A percentile compares a stretch with the other conserved stretches of the same genome.
These are phyloP conservation scores for Priocnemis perturbator DNA, from an alignment of 2,888 invertebrate genomes.

Conservation along the genomic window DNA sequence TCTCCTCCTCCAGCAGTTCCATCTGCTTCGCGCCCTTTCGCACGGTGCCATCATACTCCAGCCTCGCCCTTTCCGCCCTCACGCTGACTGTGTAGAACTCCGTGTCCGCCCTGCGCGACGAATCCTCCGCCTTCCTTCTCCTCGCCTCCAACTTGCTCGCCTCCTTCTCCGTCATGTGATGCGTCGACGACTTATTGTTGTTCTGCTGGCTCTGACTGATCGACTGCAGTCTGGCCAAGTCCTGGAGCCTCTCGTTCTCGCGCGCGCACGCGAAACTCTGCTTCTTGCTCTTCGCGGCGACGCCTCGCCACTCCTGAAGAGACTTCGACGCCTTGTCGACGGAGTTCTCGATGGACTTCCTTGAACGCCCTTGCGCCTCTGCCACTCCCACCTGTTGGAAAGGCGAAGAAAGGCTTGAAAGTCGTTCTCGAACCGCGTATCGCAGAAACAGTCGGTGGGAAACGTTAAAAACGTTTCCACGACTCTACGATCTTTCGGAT, in stretches of 20 bases:
- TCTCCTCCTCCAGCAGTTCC: constrained; percentile 92
- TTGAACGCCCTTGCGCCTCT: constrained; percentile 78
- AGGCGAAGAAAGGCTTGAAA: too few species aligned
- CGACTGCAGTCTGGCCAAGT: constrained; percentile 78
- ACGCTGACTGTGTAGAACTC: constrained; percentile 95
- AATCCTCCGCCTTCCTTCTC: constrained; percentile 92
- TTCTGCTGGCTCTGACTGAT: constrained; percentile 78
- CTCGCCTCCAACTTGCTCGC: constrained; percentile 90
- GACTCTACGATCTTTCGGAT: too few species aligned
- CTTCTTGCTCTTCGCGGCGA: constrained; percentile 93
- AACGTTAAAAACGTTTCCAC: too few species aligned
- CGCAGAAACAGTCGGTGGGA: too few species aligned
- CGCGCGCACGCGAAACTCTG: constrained; percentile 90
- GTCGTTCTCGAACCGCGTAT: too few species aligned
- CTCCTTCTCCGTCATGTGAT: constrained; percentile 79
- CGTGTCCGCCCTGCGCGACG: constrained; percentile 92
- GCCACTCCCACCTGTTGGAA: constrained; percentile 81
- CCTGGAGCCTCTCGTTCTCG: constrained; percentile 94
- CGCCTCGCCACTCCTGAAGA: constrained; percentile 89
- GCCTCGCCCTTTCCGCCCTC: constrained; percentile 90
- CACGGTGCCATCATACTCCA: constrained; percentile 95
- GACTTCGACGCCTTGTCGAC: constrained; percentile 91
- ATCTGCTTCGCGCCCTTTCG: constrained; percentile 90
- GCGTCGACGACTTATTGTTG: constrained; percentile 72
- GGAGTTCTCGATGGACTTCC: constrained; percentile 78